These are phyloP conservation scores for Agrypnus murinus DNA, from an alignment of 2,888 invertebrate species.

Conservation along the genomic window DNA sequence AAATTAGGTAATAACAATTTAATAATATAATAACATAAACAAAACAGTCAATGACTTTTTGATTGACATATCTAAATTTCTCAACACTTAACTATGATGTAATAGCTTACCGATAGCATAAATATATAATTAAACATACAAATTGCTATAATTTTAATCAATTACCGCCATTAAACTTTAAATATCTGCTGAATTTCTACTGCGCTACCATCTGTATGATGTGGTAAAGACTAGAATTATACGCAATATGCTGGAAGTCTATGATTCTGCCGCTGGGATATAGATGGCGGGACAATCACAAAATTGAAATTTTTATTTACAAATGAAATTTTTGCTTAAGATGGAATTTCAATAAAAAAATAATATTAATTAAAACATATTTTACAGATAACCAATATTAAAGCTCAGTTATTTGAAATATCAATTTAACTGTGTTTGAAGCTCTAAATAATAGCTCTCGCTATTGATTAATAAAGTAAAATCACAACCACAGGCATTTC, in stretches of 20 bases:
- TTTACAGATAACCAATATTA: no score
- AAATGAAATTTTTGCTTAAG: no score
- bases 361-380: no score
- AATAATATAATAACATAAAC: constrained; percentile 67
- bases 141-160: constrained; percentile 70
- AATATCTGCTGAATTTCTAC: constrained; percentile 27
- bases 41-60: constrained; percentile 66
- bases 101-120: constrained; percentile 66
- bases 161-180: constrained; percentile 61
- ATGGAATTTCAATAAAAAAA: no score
- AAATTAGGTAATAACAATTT: constrained; percentile 58
- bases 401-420: no score
- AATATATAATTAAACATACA: constrained; percentile 68
- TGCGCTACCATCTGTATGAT: neutral
- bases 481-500: no score
- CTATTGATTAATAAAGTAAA: no score
- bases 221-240: no score
- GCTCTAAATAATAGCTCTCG: no score
- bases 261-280: neutral
- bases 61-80: constrained; percentile 69
- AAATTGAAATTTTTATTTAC: no score
- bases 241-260: neutral
- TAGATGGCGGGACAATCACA: constrained; percentile 4
- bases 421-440: no score
- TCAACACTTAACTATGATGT: constrained; percentile 64